A percentile compares a stretch with the other conserved stretches of the same genome.
These are phyloP conservation scores for Eulemur rubriventer DNA, from an alignment of 2,797 vertebrate species.

Conservation along the genomic window DNA sequence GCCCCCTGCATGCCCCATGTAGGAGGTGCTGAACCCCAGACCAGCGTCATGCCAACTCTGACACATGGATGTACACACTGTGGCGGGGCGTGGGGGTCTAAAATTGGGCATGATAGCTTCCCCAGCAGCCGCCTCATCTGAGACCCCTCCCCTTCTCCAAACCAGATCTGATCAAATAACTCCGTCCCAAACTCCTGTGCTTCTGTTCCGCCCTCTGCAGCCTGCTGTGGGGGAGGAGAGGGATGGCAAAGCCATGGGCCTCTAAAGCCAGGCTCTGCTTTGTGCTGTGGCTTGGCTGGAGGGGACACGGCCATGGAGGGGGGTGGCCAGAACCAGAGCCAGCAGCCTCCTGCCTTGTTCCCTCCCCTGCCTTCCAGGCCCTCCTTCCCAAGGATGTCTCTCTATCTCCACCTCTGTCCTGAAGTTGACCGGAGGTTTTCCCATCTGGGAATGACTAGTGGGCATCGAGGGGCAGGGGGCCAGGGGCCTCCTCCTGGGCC, in stretches of 20 bases:
- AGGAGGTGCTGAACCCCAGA: conserved; percentile 38
- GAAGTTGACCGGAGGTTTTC: background rate
- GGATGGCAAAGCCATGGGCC: background rate
- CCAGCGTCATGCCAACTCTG: background rate
- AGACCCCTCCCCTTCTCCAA: background rate
- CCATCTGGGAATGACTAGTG: background rate
- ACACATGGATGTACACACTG: background rate
- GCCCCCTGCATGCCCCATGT: background rate
- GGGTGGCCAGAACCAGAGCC: background rate
- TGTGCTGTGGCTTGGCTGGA: rapidly evolving
- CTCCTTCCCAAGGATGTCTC: background rate
- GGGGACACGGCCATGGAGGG: rapidly evolving
- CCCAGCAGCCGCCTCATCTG: background rate
- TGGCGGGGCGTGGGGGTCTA: rapidly evolving
- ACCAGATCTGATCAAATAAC: background rate
- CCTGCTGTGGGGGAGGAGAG: background rate
- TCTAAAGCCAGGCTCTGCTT: background rate
- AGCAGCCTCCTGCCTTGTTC: background rate
- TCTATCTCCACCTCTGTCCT: background rate
- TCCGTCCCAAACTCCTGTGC: background rate
- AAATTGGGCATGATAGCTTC: background rate
- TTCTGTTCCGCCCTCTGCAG: background rate
- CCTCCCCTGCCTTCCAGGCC: background rate
- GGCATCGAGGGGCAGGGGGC: background rate
- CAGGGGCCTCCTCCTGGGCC: background rate